Base-by-base conservation (phyloP, 2,888 invertebrate genomes). In the Napeogenes sylphis region DNA sequence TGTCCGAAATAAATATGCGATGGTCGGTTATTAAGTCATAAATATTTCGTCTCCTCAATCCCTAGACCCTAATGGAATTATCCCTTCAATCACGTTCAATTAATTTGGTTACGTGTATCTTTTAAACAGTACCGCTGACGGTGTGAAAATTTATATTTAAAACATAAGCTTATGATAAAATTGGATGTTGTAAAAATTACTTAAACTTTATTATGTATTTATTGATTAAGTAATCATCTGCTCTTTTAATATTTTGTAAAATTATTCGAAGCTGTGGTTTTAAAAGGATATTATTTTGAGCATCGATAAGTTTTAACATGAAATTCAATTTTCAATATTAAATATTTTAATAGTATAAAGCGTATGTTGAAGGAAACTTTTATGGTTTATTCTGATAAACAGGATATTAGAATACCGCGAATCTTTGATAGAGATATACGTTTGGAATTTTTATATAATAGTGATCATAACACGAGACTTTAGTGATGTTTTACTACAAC, bases 41-140 rank as follows among this genome's bases (percentile, higher is more conserved):
- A 84, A 84, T 81, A 80, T 80, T 75, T 73, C 70, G 68, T 69
- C 74, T 72, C 73, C 69, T 73, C 75, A 76, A 76, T 75, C 75
- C 75, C 75, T 73, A 71, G 67, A 72, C 71, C 72, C 71, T 84
- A 85, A 85, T 85, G 77, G 79, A 84, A 85, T 85, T 83, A 84
- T 83, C 79, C 79, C 75, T 71, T 80, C 78, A 77, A 80, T 81
- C 76, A 76, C 77, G 74, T 74, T 75, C 77, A 84, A 84, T 83
- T 85, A 85, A 85, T 84, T 63, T 57, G 60, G 60, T 35, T 47
- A 30, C n/a, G 55, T 55, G 38, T 51, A 75, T 80, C 78, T 80
- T 84, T 82, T 81, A 77, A 75, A 81, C 79, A 57, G 4, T 30
- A 46, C 55, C 32, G 55, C 45, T 45, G 56, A 21, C 4, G 53